These are phyloP conservation scores for Chlorops oryzae DNA, from an alignment of 1,140 invertebrate genomes.

Conservation along the genomic window DNA sequence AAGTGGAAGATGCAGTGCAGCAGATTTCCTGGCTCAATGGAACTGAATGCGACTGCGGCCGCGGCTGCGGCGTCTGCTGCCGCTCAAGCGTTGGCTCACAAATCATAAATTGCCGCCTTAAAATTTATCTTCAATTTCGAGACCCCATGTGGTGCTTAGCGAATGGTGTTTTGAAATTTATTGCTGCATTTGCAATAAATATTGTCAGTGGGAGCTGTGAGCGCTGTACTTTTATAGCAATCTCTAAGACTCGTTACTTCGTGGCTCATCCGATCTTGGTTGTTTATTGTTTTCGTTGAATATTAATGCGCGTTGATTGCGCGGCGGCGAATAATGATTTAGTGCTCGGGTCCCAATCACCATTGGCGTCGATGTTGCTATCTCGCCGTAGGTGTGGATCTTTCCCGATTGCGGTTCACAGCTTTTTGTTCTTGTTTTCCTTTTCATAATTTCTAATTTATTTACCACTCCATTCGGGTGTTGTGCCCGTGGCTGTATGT, in stretches of 20 bases:
- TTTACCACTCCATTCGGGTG: no score
- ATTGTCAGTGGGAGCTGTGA: conserved; percentile 35
- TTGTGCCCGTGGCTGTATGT: no score
- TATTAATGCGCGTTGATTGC: conserved; percentile 46
- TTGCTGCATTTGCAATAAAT: conserved; percentile 49
- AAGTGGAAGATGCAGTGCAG: background rate
- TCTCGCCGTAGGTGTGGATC: no score
- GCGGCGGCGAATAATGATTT: no score
- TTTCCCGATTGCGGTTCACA: no score
- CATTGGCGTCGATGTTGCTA: no score
- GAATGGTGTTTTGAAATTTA: conserved; percentile 49
- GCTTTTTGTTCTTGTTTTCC: no score
- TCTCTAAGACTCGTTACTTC: conserved; percentile 1
- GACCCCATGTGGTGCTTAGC: conserved; percentile 48
- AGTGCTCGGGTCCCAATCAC: no score
- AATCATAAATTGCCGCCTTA: conserved; percentile 49
- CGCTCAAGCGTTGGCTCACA: conserved; percentile 27
- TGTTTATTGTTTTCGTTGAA: conserved; percentile 45
- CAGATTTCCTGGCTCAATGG: background rate
- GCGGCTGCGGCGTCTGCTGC: conserved; percentile 3
- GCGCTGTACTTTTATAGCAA: background rate
- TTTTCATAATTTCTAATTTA: no score
- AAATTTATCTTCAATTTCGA: conserved; percentile 49
- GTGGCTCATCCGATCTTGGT: conserved; percentile 14
- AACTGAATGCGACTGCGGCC: no score